A percentile compares a stretch with the other conserved stretches of the same genome.
Conservation (phyloP, 2,797 vertebrate species). For the Rallus crepitans region DNA sequence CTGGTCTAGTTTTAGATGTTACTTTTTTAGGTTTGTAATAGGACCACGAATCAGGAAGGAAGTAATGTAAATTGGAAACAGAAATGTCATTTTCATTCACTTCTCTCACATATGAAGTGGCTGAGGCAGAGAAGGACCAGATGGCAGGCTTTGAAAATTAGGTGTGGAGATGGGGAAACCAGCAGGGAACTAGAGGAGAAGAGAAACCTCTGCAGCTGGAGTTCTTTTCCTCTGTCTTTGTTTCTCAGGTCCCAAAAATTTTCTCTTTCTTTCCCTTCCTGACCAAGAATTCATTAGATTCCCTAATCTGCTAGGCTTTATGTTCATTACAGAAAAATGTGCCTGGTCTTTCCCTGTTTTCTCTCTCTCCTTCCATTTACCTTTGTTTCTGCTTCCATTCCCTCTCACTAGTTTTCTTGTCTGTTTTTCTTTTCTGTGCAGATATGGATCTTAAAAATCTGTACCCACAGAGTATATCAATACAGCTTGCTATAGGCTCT, state of each 20-base stretch:
- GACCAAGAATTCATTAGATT: neutral
- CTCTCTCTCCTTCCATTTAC: neutral
- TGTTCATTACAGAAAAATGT: neutral
- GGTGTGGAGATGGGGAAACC: neutral
- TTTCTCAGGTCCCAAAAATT: neutral
- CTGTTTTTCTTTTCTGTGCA: neutral
- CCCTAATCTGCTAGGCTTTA: neutral
- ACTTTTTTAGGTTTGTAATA: neutral
- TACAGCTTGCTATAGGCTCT: neutral
- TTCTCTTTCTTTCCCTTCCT: neutral
- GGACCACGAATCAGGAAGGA: neutral
- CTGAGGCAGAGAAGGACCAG: neutral
- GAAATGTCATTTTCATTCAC: neutral
- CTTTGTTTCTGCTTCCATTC: neutral
- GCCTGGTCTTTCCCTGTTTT: neutral
- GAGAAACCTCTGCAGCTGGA: neutral
- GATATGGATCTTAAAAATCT: neutral
- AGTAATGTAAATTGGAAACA: neutral
- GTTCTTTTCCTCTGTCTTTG: neutral
- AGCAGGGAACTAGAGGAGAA: neutral
- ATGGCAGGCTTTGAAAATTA: neutral
- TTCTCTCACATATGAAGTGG: neutral
- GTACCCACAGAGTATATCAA: accelerated
- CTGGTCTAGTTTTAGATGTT: neutral
- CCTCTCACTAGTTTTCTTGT: neutral